Evolutionary conservation across 2,888 invertebrate genomes (phyloP), one percentile per base, ranked within the genome.

Genomic region (Amiota minor): DNA sequence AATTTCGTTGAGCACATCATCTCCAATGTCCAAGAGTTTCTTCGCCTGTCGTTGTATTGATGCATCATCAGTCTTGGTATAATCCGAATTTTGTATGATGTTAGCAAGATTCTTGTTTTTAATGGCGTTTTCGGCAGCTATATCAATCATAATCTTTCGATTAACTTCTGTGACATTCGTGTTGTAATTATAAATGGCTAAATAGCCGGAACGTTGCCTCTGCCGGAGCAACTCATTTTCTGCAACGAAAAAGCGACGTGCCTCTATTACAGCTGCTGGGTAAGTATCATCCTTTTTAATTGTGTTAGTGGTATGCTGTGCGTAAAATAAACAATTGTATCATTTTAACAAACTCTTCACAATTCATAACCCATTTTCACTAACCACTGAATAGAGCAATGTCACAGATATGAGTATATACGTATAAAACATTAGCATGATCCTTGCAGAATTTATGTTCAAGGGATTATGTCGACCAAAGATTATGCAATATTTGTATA

Each of bases 81-180:
- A 96, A 45, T 92, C 92, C 82, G 92, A 94, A 9, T 92, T 91
- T 46, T 79, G 75, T 6, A 89, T 81, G 3, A 76, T 74, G 64
- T 81, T 70, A 0, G 87, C 87, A 59, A 85, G 74, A 11, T 81
- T 76, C 82, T 92, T 91, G 35, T 79, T 82, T 9, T 80, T 80
- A 1, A 72, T 73, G 0, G 89, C 88, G 79, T 82, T 85, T 18
- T 81, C 80, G 0, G 86, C 83, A 18, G 80, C 76, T 3, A 88
- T 77, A 2, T 79, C 82, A 14, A 85, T 86, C 89, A 91, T 90
- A 14, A 85, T 79, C 11, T 91, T 90, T 18, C 94, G 91, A 89
- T 94, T 96, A 56, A 91, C 92, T 68, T 94, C 93, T 0, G 95
- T 95, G 46, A 96, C 92, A 87, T 96, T 95, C 0, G 95, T 93